Conservation (phyloP, 2,113 vertebrate species). For the Chiloscyllium plagiosum region DNA sequence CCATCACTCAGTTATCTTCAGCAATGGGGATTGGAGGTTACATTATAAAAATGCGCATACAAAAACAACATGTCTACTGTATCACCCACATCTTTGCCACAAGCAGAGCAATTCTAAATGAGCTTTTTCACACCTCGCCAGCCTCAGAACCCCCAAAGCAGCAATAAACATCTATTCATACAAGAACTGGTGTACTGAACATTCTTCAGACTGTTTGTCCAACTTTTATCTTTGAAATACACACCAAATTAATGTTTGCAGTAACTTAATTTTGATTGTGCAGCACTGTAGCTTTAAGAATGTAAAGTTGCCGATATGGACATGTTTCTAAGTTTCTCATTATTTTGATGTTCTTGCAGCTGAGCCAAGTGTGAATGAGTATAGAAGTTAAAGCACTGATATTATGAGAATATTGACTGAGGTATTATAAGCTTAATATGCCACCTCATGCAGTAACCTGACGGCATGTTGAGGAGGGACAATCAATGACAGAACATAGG, state of each 20-base stretch:
- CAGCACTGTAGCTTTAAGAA: background rate
- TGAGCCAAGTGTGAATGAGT: background rate
- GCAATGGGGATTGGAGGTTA: background rate
- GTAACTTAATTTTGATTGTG: too few species aligned
- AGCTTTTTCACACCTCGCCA: background rate
- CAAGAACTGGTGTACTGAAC: background rate
- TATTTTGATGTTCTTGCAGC: background rate
- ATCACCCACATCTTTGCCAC: background rate
- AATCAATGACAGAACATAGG: background rate
- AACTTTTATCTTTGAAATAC: background rate
- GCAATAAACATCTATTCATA: too few species aligned
- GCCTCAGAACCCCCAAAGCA: background rate
- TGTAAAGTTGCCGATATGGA: background rate
- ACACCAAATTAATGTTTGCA: too few species aligned
- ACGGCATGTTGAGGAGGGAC: background rate
- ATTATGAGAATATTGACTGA: too few species aligned
- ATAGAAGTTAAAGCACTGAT: too few species aligned
- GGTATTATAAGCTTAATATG: background rate
- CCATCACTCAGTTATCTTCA: too few species aligned
- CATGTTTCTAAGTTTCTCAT: background rate
- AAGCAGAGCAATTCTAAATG: background rate
- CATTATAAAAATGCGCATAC: background rate
- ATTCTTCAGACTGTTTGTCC: background rate
- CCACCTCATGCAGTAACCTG: background rate
- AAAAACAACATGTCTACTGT: background rate